Base-by-base conservation (phyloP, 2,888 invertebrate species). In the Tanytarsus gracilentus region DNA sequence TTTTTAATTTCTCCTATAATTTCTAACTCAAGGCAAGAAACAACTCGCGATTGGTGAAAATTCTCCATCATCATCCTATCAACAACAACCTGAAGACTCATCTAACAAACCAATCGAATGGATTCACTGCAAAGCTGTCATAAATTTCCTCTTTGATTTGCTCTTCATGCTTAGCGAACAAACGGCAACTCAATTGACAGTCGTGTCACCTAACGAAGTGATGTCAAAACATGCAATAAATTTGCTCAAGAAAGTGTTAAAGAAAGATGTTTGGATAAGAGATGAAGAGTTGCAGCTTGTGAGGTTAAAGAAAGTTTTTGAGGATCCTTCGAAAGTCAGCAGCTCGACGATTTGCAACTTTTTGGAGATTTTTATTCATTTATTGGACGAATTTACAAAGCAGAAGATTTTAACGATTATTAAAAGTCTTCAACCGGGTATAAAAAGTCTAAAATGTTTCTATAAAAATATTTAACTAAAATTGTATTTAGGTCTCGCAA, bases 91-190 rank as follows among this genome's bases (percentile, higher is more conserved):
- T 69, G 69, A 74, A 16, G 87, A 88, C 67, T 88, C 86, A 65
- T 79, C 82, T 0, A 82, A 80, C 62, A 88, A 89, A 67, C 91
- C 94, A 0, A 85, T 96, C 44, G 95, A 95, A 65, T 82, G 88
- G 63, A 80, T 81, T 5, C 93, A 94, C 68, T 89, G 91, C 6
- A 97, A 98, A 69, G 85, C 90, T 1, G 90, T 98, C 9, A 80
- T 97, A 29, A 96, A 96, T 72, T 87, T 94, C 67, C 76, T 99
- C 60, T 77, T 97, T 29, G 78, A 93, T 29, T 79, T 98, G n/a
- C 94, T 97, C 0, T 96, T 96, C 68, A 93, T 95, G 78, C 82
- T 84, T 1, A 86, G 84, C 68, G 88, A 89, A 67, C 76, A 80
- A 0, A 77, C 81, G 5, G 75, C 79, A 0, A 52, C 27, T n/a